Conservation (phyloP, 2,888 invertebrate species). For the Drosophila neoperkinsi region DNA sequence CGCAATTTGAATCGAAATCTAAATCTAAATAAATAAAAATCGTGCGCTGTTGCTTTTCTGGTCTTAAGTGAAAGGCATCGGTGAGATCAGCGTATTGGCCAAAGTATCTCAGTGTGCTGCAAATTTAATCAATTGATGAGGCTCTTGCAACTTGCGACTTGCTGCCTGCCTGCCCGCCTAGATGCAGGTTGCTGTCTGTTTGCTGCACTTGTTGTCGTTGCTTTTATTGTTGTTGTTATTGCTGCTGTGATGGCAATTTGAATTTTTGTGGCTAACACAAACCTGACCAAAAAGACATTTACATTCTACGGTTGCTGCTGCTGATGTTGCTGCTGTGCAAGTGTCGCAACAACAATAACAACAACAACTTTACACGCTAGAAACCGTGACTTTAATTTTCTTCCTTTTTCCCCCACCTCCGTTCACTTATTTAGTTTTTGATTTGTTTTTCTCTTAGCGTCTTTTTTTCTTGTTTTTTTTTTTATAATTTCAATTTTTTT, state of each 20-base stretch:
- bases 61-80: constrained; percentile 78
- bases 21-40: constrained; percentile 81
- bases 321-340: constrained; percentile 53
- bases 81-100: constrained; percentile 69
- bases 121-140: constrained; percentile 81
- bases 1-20: constrained; percentile 70
- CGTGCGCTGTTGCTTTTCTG: constrained; percentile 66
- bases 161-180: constrained; percentile 34
- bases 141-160: constrained; percentile 56
- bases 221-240: constrained; percentile 57
- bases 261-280: constrained; percentile 72
- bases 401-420: constrained; percentile 42
- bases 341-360: constrained; percentile 67
- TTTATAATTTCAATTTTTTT: constrained; percentile 71
- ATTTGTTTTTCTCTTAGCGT: constrained; percentile 57
- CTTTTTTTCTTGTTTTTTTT: constrained; percentile 17
- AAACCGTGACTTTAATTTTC: constrained; percentile 83
- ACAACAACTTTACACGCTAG: constrained; percentile 77
- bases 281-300: constrained; percentile 79
- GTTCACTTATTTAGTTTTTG: constrained; percentile 49
- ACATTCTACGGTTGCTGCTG: constrained; percentile 71
- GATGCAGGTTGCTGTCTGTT: constrained; percentile 30
- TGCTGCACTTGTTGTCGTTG: constrained; percentile 62
- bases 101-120: constrained; percentile 69
- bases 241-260: constrained; percentile 75